These are phyloP conservation scores for Mythimna lalbum DNA, from an alignment of 2,888 invertebrate species.

Conservation along the genomic window DNA sequence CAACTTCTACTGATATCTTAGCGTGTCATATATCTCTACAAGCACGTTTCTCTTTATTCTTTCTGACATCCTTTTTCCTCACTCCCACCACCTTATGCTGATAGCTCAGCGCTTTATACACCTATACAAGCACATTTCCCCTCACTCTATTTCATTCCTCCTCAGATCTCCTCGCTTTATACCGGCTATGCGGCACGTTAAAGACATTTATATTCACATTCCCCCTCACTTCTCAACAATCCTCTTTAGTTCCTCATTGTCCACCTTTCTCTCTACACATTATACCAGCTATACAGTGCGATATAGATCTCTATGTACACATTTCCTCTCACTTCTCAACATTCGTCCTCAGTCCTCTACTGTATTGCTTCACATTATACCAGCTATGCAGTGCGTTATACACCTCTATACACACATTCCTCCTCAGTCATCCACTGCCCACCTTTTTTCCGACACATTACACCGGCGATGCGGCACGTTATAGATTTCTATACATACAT, in stretches of 20 bases:
- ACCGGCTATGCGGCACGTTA: not conserved
- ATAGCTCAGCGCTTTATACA: no score
- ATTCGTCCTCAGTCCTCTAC: not conserved
- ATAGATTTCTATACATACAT: not conserved
- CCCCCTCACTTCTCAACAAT: not conserved
- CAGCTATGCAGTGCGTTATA: no score
- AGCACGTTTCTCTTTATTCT: no score
- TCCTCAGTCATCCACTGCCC: not conserved
- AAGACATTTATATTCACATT: not conserved
- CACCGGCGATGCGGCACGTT: conserved; percentile 91
- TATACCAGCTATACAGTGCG: not conserved
- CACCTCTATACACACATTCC: not conserved
- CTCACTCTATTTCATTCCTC: not conserved
- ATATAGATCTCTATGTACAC: not conserved
- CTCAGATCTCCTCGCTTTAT: not conserved
- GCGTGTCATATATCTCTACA: no score
- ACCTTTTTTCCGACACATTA: conserved; percentile 89
- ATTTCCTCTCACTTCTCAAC: not conserved
- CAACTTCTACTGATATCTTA: no score
- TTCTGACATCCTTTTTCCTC: no score
- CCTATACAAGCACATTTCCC: no score
- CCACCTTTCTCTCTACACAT: not conserved
- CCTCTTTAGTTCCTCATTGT: no score
- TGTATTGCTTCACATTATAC: not conserved
- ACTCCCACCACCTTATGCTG: no score